These are phyloP conservation scores for Papilio protenor DNA, from an alignment of 2,888 invertebrate genomes.

Conservation along the genomic window DNA sequence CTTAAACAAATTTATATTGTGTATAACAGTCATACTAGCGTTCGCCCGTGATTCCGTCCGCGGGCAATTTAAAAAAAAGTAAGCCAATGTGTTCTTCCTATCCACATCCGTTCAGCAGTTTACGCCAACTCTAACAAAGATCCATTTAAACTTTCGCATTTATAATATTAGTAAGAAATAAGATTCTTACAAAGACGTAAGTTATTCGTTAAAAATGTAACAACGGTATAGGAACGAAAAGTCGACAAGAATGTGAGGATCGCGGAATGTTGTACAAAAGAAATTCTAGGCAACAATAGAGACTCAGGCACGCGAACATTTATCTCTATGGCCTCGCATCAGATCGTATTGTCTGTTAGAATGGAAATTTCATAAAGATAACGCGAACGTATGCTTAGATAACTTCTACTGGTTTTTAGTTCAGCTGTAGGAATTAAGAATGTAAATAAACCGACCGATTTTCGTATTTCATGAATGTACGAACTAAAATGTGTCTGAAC, in stretches of 20 bases:
- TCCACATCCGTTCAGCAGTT: too few species aligned
- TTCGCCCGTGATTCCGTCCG: too few species aligned
- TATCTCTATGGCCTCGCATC: constrained; percentile 16
- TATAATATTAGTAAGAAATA: too few species aligned
- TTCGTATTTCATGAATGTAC: too few species aligned
- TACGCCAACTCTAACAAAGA: too few species aligned
- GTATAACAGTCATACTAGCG: too few species aligned
- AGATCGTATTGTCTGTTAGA: constrained; percentile 28
- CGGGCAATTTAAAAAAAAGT: too few species aligned
- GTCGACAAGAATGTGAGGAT: constrained; percentile 10
- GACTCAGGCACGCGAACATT: constrained; percentile 32
- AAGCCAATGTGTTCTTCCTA: too few species aligned
- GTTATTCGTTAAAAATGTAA: constrained; percentile 10
- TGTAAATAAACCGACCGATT: too few species aligned
- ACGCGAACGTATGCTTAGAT: not conserved
- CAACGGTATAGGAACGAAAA: not conserved
- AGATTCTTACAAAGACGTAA: not conserved
- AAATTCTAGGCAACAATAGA: constrained; percentile 32
- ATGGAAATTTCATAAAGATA: constrained; percentile 16
- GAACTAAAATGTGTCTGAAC: too few species aligned
- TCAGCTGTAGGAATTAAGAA: not conserved
- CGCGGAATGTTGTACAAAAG: constrained; percentile 22
- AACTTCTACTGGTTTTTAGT: not conserved
- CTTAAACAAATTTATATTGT: not conserved
- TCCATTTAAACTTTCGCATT: too few species aligned